These are phyloP conservation scores for Ditylenchus dipsaci DNA, from an alignment of 1,140 invertebrate species.

Conservation along the genomic window DNA sequence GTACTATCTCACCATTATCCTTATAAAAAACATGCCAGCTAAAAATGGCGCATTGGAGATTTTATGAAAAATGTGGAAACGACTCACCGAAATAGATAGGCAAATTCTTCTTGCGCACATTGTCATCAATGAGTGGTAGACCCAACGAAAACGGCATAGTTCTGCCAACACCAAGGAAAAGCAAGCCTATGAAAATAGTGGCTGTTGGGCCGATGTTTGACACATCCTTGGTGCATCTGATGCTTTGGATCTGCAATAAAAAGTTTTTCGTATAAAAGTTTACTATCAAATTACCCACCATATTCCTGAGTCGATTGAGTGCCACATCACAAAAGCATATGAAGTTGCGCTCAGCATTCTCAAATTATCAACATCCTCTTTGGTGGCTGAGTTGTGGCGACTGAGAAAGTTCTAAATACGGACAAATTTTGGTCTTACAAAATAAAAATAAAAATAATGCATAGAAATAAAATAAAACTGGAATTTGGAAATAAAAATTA, in stretches of 20 bases:
- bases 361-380: slow-evolving; percentile 14
- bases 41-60: slow-evolving; percentile 15
- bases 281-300: slow-evolving; percentile 41
- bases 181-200: slow-evolving; percentile 52
- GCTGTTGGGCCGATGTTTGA: slow-evolving; percentile 47
- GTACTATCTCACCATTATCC: slow-evolving; percentile 35
- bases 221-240: slow-evolving; percentile 39
- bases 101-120: slow-evolving; percentile 50
- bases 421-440: no score
- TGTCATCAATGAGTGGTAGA: slow-evolving; percentile 55
- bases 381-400: slow-evolving; percentile 26
- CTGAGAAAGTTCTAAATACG: slow-evolving; percentile 23
- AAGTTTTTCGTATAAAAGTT: slow-evolving; percentile 15
- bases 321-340: slow-evolving; percentile 53
- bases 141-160: slow-evolving; percentile 56
- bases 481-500: slow-evolving; percentile 8
- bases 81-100: slow-evolving; percentile 53
- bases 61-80: background rate
- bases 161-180: slow-evolving; percentile 50
- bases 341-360: slow-evolving; percentile 31
- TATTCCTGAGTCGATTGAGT: slow-evolving; percentile 20
- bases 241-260: slow-evolving; percentile 29
- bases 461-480: no score
- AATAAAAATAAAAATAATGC: no score
- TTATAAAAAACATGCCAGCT: slow-evolving; percentile 56